Conservation (phyloP, 2,113 vertebrate species). For the Corythornis vintsioides region DNA sequence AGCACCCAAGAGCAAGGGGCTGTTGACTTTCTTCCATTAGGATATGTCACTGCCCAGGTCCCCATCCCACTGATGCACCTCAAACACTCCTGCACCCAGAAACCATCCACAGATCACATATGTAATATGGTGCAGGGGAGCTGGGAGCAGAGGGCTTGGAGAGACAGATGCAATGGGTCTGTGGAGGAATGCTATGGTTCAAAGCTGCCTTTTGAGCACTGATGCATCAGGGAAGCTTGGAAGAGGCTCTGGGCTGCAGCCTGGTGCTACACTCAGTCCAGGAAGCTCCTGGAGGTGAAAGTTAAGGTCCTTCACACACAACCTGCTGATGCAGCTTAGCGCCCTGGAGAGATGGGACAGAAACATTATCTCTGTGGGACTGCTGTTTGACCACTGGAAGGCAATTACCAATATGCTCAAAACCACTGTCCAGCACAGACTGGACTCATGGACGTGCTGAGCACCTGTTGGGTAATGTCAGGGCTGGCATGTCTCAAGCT, state of each 20-base stretch:
- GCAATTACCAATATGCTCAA: neutral
- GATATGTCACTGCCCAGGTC: neutral
- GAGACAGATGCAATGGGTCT: neutral
- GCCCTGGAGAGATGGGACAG: neutral
- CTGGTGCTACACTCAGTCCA: fast-evolving
- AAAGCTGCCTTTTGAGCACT: neutral
- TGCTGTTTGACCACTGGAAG: neutral
- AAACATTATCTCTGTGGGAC: fast-evolving
- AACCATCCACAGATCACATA: fast-evolving
- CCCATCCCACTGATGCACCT: neutral
- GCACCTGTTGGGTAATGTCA: neutral
- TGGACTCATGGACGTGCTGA: fast-evolving
- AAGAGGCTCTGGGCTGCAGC: neutral
- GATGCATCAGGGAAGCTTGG: neutral
- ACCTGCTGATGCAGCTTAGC: neutral
- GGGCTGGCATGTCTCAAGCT: neutral
- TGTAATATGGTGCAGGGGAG: neutral
- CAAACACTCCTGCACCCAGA: neutral
- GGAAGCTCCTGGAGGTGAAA: neutral
- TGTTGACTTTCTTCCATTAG: neutral
- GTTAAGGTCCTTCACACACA: neutral
- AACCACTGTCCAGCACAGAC: neutral
- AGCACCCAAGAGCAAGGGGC: neutral
- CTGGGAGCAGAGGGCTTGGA: neutral
- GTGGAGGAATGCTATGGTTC: fast-evolving